Conservation (phyloP, 2,797 vertebrate genomes). For the Cryptoblepharus egeriae region DNA sequence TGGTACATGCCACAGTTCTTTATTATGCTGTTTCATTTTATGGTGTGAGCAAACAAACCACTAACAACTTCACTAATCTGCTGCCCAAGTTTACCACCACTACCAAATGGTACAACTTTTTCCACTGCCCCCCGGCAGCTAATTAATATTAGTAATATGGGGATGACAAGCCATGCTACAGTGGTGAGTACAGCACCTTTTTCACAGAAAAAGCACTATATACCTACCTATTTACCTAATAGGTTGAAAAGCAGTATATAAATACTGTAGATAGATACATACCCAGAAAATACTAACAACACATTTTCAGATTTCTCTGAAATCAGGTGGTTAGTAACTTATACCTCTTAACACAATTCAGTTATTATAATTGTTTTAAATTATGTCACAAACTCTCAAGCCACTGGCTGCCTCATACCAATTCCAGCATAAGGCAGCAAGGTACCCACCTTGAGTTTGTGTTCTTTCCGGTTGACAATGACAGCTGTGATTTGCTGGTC, state of each 20-base stretch:
- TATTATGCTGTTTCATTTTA: not conserved
- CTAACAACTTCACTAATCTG: conserved; percentile 32
- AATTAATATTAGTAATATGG: too few species aligned
- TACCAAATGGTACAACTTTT: too few species aligned
- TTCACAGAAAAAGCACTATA: too few species aligned
- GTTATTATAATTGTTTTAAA: not conserved
- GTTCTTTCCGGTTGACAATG: conserved; percentile 97
- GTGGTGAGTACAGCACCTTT: too few species aligned
- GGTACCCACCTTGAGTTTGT: conserved; percentile 91
- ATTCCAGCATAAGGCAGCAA: rapidly evolving
- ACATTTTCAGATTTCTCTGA: not conserved
- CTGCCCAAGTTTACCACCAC: too few species aligned
- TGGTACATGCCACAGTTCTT: too few species aligned
- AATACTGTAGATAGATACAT: too few species aligned
- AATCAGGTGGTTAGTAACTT: not conserved
- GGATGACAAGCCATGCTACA: too few species aligned
- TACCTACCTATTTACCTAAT: too few species aligned
- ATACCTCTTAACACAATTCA: not conserved
- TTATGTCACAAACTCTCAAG: not conserved
- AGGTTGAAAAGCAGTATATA: too few species aligned
- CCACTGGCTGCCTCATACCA: not conserved
- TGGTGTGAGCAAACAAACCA: not conserved
- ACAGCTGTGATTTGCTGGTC: conserved; percentile 98
- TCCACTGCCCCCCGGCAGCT: too few species aligned
- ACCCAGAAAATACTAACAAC: not conserved